A percentile compares a stretch with the other conserved stretches of the same genome.
Conservation (phyloP, 2,888 invertebrate species). For the Philereme vetulata region DNA sequence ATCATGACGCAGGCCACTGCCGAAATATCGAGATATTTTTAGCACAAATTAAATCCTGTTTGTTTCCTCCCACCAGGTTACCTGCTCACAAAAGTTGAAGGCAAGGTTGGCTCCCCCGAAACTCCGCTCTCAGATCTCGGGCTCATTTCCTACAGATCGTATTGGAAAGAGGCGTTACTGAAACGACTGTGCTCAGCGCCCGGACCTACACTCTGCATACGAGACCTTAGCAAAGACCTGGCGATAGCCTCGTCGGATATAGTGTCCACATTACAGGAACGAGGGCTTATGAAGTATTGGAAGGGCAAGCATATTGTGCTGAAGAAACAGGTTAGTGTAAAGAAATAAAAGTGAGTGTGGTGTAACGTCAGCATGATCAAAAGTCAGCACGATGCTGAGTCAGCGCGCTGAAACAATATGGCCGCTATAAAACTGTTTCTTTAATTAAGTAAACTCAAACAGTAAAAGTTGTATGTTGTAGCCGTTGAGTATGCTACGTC, state of each 20-base stretch:
- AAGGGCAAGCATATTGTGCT: constrained; percentile 98
- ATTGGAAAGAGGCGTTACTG: constrained; percentile 98
- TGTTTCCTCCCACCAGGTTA: constrained; percentile 87
- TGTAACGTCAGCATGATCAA: constrained; percentile 5
- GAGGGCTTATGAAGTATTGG: constrained; percentile 99
- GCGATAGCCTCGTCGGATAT: constrained; percentile 99
- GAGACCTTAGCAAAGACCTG: constrained; percentile 94
- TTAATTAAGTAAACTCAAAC: too few species aligned
- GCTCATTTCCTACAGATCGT: constrained; percentile 97
- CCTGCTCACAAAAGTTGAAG: constrained; percentile 96
- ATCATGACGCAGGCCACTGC: too few species aligned
- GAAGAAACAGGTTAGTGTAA: constrained; percentile 90
- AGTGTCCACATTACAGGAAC: constrained; percentile 97
- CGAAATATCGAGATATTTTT: too few species aligned
- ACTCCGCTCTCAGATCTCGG: constrained; percentile 99
- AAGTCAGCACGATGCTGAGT: not conserved
- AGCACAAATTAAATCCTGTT: too few species aligned
- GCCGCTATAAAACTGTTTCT: too few species aligned
- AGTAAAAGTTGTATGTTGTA: too few species aligned
- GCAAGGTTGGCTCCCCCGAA: constrained; percentile 99
- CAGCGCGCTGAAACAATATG: not conserved
- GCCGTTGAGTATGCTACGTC: too few species aligned
- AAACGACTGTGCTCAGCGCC: constrained; percentile 95
- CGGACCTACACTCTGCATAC: constrained; percentile 94
- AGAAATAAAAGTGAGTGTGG: not conserved